Conservation (phyloP, 2,113 vertebrate genomes). For the Laterallus jamaicensis region DNA sequence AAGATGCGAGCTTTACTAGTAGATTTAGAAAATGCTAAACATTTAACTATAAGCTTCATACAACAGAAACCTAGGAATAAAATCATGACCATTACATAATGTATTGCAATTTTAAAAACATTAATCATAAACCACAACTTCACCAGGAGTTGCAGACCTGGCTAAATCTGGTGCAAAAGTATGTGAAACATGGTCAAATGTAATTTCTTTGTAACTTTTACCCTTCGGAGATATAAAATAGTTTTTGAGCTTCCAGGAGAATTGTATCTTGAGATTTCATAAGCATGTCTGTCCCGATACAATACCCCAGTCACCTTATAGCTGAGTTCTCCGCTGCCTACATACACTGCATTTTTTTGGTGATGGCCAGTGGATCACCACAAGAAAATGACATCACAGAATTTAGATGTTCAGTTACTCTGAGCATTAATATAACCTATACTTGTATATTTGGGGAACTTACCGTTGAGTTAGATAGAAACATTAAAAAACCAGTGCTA, state of each 20-base stretch:
- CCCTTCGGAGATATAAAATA: neutral
- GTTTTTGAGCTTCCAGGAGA: neutral
- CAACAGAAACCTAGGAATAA: neutral
- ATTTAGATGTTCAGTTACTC: neutral
- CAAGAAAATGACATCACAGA: neutral
- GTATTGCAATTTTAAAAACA: neutral
- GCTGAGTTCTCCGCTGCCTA: neutral
- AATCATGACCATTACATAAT: neutral
- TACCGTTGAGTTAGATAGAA: neutral
- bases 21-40: neutral
- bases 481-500: neutral
- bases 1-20: neutral
- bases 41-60: neutral
- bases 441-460: neutral
- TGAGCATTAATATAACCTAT: neutral
- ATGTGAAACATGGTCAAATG: neutral
- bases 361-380: fast-evolving
- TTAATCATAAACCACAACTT: neutral
- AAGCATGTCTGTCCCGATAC: neutral
- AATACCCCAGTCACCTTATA: neutral
- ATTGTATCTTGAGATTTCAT: neutral
- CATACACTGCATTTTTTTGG: neutral
- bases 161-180: neutral
- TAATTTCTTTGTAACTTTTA: neutral
- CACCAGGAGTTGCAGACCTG: neutral